Percentiles rank a stretch among this genome's conserved stretches.
Conservation (phyloP, 1,140 invertebrate species). For the Hylaeus volcanicus region DNA sequence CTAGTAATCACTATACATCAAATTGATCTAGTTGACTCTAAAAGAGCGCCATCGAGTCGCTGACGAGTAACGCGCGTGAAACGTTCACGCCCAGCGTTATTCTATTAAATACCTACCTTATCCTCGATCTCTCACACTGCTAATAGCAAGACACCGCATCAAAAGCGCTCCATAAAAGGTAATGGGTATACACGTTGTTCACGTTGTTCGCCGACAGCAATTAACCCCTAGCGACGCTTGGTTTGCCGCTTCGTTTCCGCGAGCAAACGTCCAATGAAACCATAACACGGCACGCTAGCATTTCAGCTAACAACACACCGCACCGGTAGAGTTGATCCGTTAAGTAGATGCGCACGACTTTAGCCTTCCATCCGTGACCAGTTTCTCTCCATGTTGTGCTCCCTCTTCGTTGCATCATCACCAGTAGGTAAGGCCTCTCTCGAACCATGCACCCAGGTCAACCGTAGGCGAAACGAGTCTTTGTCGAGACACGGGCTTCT, state of each 20-base stretch:
- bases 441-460: constrained; percentile 25
- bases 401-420: constrained; percentile 38
- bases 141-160: neutral
- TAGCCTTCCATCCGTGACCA: constrained; percentile 1
- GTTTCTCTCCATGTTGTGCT: constrained; percentile 33
- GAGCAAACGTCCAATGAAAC: neutral
- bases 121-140: neutral
- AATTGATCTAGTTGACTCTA: too few relatives aligned
- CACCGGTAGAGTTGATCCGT: neutral
- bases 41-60: too few relatives aligned
- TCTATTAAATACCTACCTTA: neutral
- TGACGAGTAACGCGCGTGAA: neutral
- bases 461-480: constrained; percentile 31
- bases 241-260: neutral
- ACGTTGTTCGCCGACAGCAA: neutral
- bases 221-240: neutral
- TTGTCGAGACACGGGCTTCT: neutral
- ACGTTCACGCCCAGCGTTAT: neutral
- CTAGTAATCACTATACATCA: too few relatives aligned
- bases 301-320: neutral
- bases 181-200: constrained; percentile 10
- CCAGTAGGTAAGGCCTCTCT: constrained; percentile 44
- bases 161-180: constrained; percentile 20
- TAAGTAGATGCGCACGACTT: constrained; percentile 25
- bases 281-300: neutral